Base-by-base conservation (phyloP, 1,140 invertebrate species). In the Grapholita molesta region DNA sequence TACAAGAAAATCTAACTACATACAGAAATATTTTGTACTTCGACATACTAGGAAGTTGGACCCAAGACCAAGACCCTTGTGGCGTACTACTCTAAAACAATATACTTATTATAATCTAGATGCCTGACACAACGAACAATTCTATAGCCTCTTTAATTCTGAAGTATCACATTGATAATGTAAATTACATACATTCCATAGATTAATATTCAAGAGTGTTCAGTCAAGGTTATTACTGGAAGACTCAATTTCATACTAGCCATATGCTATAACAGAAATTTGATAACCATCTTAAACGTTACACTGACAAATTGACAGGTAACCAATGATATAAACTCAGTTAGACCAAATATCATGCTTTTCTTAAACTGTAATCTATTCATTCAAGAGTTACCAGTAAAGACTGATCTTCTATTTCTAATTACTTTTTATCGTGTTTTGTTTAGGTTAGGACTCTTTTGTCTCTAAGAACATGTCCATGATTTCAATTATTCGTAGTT, bases 41-140 rank as follows among this genome's bases (percentile, higher is more conserved):
- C 25, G 7, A 61, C n/a, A 61, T 61, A 30, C 30, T 15, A 66
- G 7, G 52, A 25, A 18, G 25, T 21, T 42, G 52, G 48, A 28
- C 64, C 69, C 64, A 70, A 55, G 42, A 66, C 57, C n/a, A n/a
- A 64, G 61, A 25, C 24, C 69, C 69, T 70, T 70, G 61, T 33
- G 68, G 48, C n/a, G 67, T 65, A 32, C 66, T 55, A 21, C 21
- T 64, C 3, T 64, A 28, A 69, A 66, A 72, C 61, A 55, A 33
- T 48, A 70, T 61, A 66, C 28, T 67, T 66, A 64, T 77, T 53
- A 76, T 18, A 48, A 48, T 21, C 1, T 38, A 38, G 35, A 38
- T 38, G 2, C 21, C 42, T 48, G 7, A 48, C 18, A 48, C 7
- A 21, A 48, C 42, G 7, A 21, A 48, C 5, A 21, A 2, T 21